A percentile compares a stretch with the other conserved stretches of the same genome.
Evolutionary conservation across 2,113 vertebrate genomes (phyloP).

Genomic region (Embiotoca jacksoni): DNA sequence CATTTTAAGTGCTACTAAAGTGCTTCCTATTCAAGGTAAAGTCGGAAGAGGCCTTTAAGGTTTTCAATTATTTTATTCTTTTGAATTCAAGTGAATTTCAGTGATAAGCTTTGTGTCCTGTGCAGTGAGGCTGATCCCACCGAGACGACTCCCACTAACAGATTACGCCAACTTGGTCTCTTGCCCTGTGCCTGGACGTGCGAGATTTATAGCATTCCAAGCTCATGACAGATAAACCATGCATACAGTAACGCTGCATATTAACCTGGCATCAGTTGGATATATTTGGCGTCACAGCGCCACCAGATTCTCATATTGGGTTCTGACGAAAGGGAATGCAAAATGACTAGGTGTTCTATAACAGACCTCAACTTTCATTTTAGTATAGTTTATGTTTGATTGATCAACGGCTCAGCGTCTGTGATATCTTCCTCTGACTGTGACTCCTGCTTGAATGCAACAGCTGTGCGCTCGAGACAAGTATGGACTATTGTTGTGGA

Average conservation of each 20-base stretch:
- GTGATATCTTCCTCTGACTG: conserved; percentile 5
- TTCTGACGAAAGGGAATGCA: not conserved
- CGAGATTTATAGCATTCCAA: conserved; percentile 44
- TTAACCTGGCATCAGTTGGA: not conserved
- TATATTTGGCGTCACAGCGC: conserved; percentile 3
- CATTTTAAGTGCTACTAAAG: no score
- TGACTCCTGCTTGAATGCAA: conserved; percentile 34
- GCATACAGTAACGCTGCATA: conserved; percentile 8
- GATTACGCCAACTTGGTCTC: conserved; percentile 46
- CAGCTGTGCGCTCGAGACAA: conserved; percentile 53
- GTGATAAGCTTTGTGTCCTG: conserved; percentile 3
- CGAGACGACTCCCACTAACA: conserved; percentile 28
- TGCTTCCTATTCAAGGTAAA: no score
- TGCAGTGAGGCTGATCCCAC: not conserved
- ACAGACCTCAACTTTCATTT: conserved; percentile 19
- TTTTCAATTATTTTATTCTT: not conserved
- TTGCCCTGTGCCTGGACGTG: conserved; percentile 31
- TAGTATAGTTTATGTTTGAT: conserved; percentile 12
- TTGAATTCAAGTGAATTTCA: not conserved
- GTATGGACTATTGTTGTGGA: conserved; percentile 60
- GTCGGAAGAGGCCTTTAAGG: no score
- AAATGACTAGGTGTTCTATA: conserved; percentile 7
- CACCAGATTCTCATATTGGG: not conserved
- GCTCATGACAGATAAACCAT: conserved; percentile 34
- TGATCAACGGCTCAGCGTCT: not conserved